Percentiles rank a stretch among this genome's conserved stretches.
phyloP scores from a whole-genome alignment of 2,797 vertebrate species.

The Coregonus suidteri region DNA sequence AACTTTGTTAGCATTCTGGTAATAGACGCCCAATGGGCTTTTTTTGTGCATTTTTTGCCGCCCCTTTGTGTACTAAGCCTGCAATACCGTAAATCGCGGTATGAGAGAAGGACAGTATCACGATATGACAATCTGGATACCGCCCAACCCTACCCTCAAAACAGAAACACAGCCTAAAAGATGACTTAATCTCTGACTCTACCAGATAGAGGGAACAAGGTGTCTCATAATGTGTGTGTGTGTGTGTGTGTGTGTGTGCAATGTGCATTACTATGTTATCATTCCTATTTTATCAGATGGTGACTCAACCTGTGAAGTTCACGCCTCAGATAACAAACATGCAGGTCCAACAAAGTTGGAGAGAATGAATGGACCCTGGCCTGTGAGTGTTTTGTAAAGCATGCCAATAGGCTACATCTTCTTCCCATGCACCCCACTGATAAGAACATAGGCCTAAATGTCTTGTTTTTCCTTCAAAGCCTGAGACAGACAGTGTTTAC shows the following conservation, averaged over 20 bases:
- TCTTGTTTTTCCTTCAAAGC: not conserved
- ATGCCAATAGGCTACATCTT: not conserved
- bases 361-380: not conserved
- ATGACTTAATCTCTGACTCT: not conserved
- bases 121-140: no score
- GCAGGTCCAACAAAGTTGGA: no score
- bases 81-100: no score
- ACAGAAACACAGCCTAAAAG: not conserved
- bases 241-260: no score
- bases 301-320: not conserved
- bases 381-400: not conserved
- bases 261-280: not conserved
- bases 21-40: no score
- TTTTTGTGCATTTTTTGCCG: no score
- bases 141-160: not conserved
- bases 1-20: no score
- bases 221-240: not conserved
- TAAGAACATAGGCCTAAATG: not conserved
- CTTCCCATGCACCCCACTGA: not conserved
- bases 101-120: no score
- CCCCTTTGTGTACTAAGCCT: no score
- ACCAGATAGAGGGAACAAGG: not conserved
- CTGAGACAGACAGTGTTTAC: not conserved
- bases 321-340: not conserved
- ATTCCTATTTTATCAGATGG: constrained; percentile 3